phyloP scores from a whole-genome alignment of 2,797 vertebrate genomes.

The Apodemus agrarius region DNA sequence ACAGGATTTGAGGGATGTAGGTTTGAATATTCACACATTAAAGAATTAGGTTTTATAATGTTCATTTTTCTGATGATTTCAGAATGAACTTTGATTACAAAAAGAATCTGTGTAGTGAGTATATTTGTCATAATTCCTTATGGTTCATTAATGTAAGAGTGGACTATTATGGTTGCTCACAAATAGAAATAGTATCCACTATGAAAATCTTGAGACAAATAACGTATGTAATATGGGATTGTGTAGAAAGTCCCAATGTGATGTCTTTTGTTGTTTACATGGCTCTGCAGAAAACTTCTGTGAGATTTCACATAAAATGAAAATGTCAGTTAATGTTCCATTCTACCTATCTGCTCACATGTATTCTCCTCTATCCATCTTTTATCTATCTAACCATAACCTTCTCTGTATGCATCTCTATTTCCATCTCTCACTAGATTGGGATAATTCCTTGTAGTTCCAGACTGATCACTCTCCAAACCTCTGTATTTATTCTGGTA shows the following conservation, averaged over 20 bases:
- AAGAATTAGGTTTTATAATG: neutral
- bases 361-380: neutral
- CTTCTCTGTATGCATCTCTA: neutral
- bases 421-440: neutral
- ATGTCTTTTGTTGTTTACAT: neutral
- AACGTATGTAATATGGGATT: neutral
- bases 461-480: neutral
- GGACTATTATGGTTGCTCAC: neutral
- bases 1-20: neutral
- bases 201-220: neutral
- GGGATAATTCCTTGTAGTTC: neutral
- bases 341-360: neutral
- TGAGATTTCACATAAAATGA: neutral
- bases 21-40: neutral
- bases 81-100: constrained; percentile 1
- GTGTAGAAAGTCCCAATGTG: neutral
- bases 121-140: neutral
- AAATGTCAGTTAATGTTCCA: neutral
- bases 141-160: neutral
- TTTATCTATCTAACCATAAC: neutral
- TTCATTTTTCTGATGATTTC: neutral
- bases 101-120: neutral
- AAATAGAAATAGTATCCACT: neutral
- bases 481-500: neutral
- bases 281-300: neutral